These are phyloP conservation scores for Aptenodytes forsteri DNA, from an alignment of 2,113 vertebrate genomes.

Conservation along the genomic window DNA sequence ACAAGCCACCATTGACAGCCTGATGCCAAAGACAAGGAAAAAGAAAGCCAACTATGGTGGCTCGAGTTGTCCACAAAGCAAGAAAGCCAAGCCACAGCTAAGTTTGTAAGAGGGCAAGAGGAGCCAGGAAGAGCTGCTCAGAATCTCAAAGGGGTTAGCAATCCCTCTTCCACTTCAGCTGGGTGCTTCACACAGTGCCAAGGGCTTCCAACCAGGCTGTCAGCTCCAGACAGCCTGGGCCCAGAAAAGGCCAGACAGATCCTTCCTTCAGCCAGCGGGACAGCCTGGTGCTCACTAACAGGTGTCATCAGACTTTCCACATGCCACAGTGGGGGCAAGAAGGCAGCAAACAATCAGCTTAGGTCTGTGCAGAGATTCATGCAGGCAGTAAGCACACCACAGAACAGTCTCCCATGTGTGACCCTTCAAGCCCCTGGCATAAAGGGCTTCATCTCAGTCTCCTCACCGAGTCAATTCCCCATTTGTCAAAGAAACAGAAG, in stretches of 20 bases:
- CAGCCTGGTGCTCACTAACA: not conserved
- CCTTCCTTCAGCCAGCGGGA: not conserved
- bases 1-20: not conserved
- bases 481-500: not conserved
- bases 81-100: not conserved
- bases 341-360: not conserved
- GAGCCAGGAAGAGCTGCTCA: not conserved
- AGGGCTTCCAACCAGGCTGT: not conserved
- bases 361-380: not conserved
- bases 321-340: accelerated
- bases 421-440: not conserved
- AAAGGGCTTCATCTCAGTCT: not conserved
- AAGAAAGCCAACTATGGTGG: not conserved
- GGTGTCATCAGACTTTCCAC: not conserved
- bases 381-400: not conserved
- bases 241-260: not conserved
- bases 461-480: not conserved
- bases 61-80: not conserved
- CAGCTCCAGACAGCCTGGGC: not conserved
- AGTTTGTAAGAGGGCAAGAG: not conserved
- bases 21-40: not conserved
- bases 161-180: not conserved
- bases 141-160: not conserved
- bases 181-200: not conserved
- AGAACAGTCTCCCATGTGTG: not conserved